Evolutionary conservation across 2,797 vertebrate genomes (phyloP).

Genomic region (Podarcis lilfordi): DNA sequence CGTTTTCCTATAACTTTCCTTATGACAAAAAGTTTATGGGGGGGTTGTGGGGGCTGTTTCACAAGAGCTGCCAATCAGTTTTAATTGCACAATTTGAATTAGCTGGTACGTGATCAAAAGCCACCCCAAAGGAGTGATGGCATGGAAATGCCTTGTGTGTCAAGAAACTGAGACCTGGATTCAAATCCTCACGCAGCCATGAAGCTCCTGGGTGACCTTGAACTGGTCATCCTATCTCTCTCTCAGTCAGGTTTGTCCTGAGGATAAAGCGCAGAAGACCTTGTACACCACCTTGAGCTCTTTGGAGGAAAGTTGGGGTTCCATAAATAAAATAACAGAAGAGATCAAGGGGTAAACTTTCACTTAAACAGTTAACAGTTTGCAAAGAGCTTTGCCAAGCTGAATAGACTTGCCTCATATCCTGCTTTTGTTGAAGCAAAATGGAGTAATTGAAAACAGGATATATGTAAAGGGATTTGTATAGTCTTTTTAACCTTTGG

Average conservation of each 20-base stretch:
- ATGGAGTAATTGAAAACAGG: constrained; percentile 71
- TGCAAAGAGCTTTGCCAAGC: constrained; percentile 45
- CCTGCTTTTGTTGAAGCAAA: constrained; percentile 66
- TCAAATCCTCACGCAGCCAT: background rate
- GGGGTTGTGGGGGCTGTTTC: too few relatives aligned
- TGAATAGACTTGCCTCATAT: constrained; percentile 44
- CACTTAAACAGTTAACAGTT: constrained; percentile 41
- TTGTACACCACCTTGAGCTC: background rate
- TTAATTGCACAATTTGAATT: too few relatives aligned
- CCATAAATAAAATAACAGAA: background rate
- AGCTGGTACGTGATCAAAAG: too few relatives aligned
- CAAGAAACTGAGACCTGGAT: background rate
- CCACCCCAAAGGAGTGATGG: too few relatives aligned
- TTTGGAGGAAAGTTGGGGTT: background rate
- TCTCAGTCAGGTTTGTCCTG: too few relatives aligned
- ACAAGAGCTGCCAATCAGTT: too few relatives aligned
- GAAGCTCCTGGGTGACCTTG: background rate
- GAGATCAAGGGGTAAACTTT: constrained; percentile 22
- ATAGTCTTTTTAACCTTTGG: constrained; percentile 43
- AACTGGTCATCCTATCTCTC: background rate
- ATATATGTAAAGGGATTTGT: constrained; percentile 62
- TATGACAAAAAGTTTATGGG: too few relatives aligned
- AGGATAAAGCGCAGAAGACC: too few relatives aligned
- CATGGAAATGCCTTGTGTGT: too few relatives aligned
- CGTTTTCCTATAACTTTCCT: too few relatives aligned